Conservation (phyloP, 2,888 invertebrate genomes). For the Callosobruchus maculatus region DNA sequence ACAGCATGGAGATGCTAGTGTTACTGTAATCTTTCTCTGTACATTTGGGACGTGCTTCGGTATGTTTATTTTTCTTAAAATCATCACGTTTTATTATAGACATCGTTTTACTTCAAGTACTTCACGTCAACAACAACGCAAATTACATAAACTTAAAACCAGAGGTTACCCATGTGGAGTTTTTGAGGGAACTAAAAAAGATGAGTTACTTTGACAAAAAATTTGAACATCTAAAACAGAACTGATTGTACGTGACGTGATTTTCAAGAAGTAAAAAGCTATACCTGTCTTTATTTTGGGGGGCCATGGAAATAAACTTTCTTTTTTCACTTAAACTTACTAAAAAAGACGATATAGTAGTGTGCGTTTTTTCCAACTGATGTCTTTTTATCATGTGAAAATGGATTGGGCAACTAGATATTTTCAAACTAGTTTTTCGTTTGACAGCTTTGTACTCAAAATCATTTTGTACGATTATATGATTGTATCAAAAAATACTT, state of each 20-base stretch:
- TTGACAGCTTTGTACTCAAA: conserved; percentile 34
- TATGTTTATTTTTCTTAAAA: neutral
- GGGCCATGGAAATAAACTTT: neutral
- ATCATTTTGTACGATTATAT: conserved; percentile 35
- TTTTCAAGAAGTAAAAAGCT: neutral
- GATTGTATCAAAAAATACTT: conserved; percentile 14
- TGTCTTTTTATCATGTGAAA: conserved; percentile 39
- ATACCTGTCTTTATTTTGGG: neutral
- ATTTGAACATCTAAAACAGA: no score
- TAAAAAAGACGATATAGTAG: conserved; percentile 2
- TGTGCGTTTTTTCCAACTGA: neutral
- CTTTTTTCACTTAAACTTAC: neutral
- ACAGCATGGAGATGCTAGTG: neutral
- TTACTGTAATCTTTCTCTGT: neutral
- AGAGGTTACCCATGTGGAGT: no score
- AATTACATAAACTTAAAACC: no score
- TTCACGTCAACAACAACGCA: neutral
- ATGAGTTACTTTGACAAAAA: no score
- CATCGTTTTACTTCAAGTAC: neutral
- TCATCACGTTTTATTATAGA: neutral
- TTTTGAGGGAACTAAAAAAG: no score
- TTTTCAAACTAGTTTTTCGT: conserved; percentile 24
- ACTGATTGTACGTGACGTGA: no score
- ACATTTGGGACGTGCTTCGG: neutral
- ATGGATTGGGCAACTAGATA: conserved; percentile 42